These are phyloP conservation scores for Pollenia amentaria DNA, from an alignment of 2,888 invertebrate genomes.

Conservation along the genomic window DNA sequence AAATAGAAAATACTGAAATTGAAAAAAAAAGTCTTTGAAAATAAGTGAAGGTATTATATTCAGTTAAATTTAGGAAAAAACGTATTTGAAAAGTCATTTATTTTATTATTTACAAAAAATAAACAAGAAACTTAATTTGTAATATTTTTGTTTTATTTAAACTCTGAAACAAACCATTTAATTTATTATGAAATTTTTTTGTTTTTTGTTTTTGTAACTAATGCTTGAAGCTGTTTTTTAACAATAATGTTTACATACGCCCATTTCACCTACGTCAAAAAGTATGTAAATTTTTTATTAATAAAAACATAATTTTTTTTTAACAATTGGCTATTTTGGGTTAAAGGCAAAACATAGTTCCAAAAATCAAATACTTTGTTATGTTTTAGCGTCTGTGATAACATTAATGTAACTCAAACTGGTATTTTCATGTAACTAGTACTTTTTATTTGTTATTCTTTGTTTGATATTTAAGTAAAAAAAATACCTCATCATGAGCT, in stretches of 20 bases:
- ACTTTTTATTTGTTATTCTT: slow-evolving; percentile 8
- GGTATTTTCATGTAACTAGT: background rate
- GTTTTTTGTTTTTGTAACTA: background rate
- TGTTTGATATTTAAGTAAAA: background rate
- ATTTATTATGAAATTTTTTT: background rate
- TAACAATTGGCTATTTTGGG: slow-evolving; percentile 22
- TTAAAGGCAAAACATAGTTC: background rate
- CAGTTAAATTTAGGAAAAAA: too few relatives aligned
- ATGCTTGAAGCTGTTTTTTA: background rate
- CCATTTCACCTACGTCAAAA: slow-evolving; percentile 11
- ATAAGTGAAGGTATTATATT: too few relatives aligned
- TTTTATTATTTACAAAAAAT: too few relatives aligned
- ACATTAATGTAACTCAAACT: background rate
- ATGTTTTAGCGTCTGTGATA: background rate
- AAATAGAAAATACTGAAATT: too few relatives aligned
- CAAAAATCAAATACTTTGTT: background rate
- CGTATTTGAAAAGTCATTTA: too few relatives aligned
- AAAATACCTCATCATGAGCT: slow-evolving; percentile 55
- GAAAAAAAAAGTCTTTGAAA: too few relatives aligned
- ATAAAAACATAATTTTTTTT: slow-evolving; percentile 10
- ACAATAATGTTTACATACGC: background rate
- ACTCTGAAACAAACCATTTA: background rate
- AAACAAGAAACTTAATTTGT: too few relatives aligned
- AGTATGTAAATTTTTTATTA: slow-evolving; percentile 38
- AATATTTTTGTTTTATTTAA: too few relatives aligned